Evolutionary conservation across 2,113 vertebrate genomes (phyloP).

Genomic region (Ophthalmolycus amberensis): DNA sequence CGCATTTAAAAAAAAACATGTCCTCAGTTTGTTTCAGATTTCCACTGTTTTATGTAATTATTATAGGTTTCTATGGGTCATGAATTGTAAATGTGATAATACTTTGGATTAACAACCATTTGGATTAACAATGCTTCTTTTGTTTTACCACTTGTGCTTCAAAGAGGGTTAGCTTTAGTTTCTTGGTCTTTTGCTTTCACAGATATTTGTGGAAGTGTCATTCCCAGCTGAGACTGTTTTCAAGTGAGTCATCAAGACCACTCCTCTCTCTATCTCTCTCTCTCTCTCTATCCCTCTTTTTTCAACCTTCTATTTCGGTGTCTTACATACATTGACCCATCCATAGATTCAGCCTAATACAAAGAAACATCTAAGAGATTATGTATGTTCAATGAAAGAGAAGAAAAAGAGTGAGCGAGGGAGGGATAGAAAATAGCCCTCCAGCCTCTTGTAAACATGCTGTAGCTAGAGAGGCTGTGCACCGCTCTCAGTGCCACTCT

Average conservation of each 20-base stretch:
- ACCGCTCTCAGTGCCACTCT: constrained; percentile 83
- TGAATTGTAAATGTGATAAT: constrained; percentile 18
- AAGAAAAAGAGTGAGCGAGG: constrained; percentile 27
- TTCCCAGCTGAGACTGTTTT: constrained; percentile 61
- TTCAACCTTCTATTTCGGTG: constrained; percentile 3
- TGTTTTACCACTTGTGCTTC: constrained; percentile 44
- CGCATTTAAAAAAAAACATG: neutral
- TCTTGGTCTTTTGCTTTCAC: constrained; percentile 57
- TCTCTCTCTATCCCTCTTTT: neutral
- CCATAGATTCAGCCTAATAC: constrained; percentile 34
- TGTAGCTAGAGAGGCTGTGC: constrained; percentile 81
- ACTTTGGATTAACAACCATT: neutral
- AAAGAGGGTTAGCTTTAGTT: constrained; percentile 43
- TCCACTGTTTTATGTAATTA: constrained; percentile 3
- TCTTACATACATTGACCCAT: constrained; percentile 34
- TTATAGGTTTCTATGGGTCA: constrained; percentile 6
- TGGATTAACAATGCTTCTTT: constrained; percentile 29
- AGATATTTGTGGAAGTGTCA: constrained; percentile 63
- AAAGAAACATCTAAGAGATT: constrained; percentile 12
- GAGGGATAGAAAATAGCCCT: constrained; percentile 66
- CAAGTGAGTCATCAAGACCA: constrained; percentile 65
- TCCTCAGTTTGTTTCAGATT: constrained; percentile 7
- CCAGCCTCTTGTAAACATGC: constrained; percentile 84
- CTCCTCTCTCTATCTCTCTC: constrained; percentile 26
- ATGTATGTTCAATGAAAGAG: constrained; percentile 43